Percentiles rank a stretch among this genome's conserved stretches.
These are phyloP conservation scores for Molothrus ater DNA, from an alignment of 2,797 vertebrate species.

Conservation along the genomic window DNA sequence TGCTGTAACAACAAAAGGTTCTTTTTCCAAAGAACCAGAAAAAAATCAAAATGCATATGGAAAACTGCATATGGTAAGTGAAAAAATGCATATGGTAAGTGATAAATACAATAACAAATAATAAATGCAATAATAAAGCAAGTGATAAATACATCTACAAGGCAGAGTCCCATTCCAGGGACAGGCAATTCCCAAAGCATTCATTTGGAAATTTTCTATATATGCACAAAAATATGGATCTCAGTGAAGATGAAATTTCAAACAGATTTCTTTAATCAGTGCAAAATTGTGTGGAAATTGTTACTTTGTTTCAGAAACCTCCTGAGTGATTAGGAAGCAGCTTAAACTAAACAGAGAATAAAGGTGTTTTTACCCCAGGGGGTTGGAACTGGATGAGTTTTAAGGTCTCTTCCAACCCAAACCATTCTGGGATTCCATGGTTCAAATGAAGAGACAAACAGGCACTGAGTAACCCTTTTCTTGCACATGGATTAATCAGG, in stretches of 20 bases:
- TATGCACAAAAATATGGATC: background rate
- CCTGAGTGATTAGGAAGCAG: background rate
- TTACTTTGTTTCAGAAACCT: background rate
- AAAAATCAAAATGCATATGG: background rate
- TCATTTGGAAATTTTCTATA: background rate
- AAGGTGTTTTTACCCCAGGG: background rate
- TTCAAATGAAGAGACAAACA: background rate
- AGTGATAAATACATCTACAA: background rate
- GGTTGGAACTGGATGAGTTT: background rate
- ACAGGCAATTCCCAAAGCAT: background rate
- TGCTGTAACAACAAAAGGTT: background rate
- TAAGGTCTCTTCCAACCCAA: background rate
- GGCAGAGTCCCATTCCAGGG: background rate
- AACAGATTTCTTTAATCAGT: background rate
- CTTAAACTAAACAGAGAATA: background rate
- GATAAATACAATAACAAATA: background rate
- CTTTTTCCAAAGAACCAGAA: background rate
- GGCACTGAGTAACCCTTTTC: background rate
- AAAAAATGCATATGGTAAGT: background rate
- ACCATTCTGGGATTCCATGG: background rate
- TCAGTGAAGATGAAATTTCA: background rate
- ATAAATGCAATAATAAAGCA: background rate
- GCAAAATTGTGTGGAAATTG: background rate
- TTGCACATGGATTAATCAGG: rapidly evolving
- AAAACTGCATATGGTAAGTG: background rate